Conservation (phyloP, 2,888 invertebrate species). For the Brenthis daphne region DNA sequence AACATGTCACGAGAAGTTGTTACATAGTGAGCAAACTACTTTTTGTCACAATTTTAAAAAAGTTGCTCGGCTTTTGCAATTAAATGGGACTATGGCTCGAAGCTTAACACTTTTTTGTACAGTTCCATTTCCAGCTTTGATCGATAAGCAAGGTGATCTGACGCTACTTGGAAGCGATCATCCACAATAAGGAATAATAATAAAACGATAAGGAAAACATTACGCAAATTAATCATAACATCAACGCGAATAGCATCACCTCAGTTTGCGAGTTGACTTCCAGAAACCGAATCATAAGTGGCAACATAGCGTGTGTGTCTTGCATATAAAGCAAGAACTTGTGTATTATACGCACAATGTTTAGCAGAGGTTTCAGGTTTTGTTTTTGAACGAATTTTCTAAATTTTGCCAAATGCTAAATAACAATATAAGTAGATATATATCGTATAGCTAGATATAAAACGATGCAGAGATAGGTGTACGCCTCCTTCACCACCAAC, state of each 20-base stretch:
- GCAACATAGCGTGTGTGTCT: neutral
- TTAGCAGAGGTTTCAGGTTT: neutral
- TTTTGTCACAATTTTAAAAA: conserved; percentile 7
- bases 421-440: neutral
- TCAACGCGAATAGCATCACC: conserved; percentile 8
- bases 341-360: neutral
- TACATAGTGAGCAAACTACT: conserved; percentile 10
- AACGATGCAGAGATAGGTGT: conserved; percentile 33
- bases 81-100: neutral
- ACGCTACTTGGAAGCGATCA: conserved; percentile 3
- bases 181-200: too few species aligned
- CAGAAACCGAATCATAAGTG: conserved; percentile 1
- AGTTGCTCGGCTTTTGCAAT: conserved; percentile 2
- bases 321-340: conserved; percentile 5
- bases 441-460: conserved; percentile 16
- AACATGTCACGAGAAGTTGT: conserved; percentile 11
- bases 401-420: neutral
- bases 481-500: conserved; percentile 21
- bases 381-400: too few species aligned
- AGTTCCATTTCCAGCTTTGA: neutral
- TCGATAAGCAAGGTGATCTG: neutral
- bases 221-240: conserved; percentile 9
- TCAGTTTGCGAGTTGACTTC: conserved; percentile 1
- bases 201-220: conserved; percentile 19
- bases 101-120: neutral